A percentile compares a stretch with the other conserved stretches of the same genome.
These are phyloP conservation scores for Orthosia gothica DNA, from an alignment of 2,888 invertebrate species.

Conservation along the genomic window DNA sequence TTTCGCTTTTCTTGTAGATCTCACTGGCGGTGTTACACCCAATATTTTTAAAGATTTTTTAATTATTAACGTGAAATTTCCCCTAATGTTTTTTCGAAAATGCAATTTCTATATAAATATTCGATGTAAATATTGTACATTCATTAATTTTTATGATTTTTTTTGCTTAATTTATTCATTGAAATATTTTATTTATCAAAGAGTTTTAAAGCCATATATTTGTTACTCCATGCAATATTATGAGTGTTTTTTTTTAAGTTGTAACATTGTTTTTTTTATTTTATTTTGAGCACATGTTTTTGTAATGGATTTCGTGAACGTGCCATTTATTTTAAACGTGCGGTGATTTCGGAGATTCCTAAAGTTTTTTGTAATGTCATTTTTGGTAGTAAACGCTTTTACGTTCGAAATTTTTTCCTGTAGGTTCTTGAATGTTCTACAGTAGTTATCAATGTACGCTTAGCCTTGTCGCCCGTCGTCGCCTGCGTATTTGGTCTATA, in stretches of 20 bases:
- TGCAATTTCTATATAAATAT: conserved; percentile 84
- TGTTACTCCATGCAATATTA: conserved; percentile 80
- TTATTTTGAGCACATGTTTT: conserved; percentile 70
- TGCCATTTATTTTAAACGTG: conserved; percentile 84
- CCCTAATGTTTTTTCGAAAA: conserved; percentile 69
- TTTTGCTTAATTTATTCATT: conserved; percentile 89
- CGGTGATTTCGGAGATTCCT: conserved; percentile 83
- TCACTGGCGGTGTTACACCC: conserved; percentile 73
- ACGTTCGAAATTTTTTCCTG: conserved; percentile 79
- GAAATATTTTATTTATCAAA: conserved; percentile 84
- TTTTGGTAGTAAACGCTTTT: conserved; percentile 68
- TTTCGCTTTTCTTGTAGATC: conserved; percentile 84
- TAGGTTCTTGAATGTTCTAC: conserved; percentile 89
- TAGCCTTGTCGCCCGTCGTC: conserved; percentile 77
- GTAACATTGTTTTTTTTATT: conserved; percentile 73
- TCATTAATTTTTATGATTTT: conserved; percentile 80
- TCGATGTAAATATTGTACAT: conserved; percentile 91
- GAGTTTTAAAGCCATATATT: conserved; percentile 87
- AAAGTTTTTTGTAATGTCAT: conserved; percentile 69
- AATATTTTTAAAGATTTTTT: conserved; percentile 60
- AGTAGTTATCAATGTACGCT: conserved; percentile 90
- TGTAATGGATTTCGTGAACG: conserved; percentile 75
- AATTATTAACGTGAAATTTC: conserved; percentile 69
- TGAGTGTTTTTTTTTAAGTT: conserved; percentile 68
- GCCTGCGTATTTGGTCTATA: conserved; percentile 66